Evolutionary conservation across 2,888 invertebrate genomes (phyloP), one percentile per base, ranked within the genome.

Genomic region (Sinohyriopsis cumingii): DNA sequence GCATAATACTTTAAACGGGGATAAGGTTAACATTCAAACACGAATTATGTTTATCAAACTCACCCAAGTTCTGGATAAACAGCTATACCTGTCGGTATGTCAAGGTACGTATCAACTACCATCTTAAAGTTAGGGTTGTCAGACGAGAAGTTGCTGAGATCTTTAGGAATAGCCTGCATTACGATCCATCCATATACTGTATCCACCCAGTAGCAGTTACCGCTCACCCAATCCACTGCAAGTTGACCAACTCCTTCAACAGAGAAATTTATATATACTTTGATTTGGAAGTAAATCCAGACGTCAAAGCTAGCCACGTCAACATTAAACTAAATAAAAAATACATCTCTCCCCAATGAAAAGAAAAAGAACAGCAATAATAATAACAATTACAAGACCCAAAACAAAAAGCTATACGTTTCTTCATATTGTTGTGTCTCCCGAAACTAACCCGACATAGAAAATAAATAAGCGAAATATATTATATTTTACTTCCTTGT

Each of bases 161-260:
- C 1, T 20, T 25, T 25, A n/a, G 72, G 75, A 22, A 72, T 57
- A 6, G 64, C 33, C 55, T 75, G 69, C 75, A 75, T 75, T 4
- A 63, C 75, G 20, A 75, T 70, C 75, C 75, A 75, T 12, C 75
- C 69, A 55, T 66, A 75, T 2, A 65, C 75, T 12, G 65, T 63
- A 56, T 75, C 75, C n/a, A 72, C 55, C 75, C 75, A 75, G 55
- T 75, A 75, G n/a, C 72, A 60, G 55, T 75, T 75, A 55, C 69
- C 45, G 22, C 67, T 70, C 5, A 62, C 61, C 75, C 75, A 75
- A 57, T 75, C 75, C 4, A 75, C 63, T 5, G 72, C 56, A 22
- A 75, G 7, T 56, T 75, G 72, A 19, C 75, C 75, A 33, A 75
- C 67, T 56, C 68, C 72, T 75, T 53, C 12, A 71, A 61, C 7